Conservation (phyloP, 2,113 vertebrate genomes). For the Phaetusa simplex region DNA sequence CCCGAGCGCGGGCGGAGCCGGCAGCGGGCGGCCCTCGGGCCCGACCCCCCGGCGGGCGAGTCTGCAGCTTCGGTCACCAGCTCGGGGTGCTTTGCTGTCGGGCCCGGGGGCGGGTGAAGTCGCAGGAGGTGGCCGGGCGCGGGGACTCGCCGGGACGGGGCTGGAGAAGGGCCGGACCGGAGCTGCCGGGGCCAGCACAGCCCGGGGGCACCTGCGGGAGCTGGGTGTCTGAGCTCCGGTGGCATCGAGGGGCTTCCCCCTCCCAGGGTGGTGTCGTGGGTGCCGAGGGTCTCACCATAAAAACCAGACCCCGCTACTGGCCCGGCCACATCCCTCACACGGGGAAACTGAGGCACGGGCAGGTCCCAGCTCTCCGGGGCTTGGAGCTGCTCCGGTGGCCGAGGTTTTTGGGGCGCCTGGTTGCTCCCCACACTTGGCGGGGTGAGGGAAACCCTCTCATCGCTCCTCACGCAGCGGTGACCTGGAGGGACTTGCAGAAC, state of each 20-base stretch:
- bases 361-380: background rate
- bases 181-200: background rate
- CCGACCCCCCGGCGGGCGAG: background rate
- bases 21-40: background rate
- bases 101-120: background rate
- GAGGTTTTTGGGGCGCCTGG: background rate
- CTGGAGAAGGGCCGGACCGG: background rate
- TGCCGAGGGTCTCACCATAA: background rate
- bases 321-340: fast-evolving
- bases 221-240: background rate
- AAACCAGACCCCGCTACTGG: background rate
- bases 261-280: background rate
- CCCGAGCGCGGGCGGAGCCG: background rate
- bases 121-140: background rate
- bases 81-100: background rate
- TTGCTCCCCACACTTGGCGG: background rate
- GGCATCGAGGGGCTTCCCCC: background rate
- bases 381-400: fast-evolving
- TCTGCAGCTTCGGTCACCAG: background rate
- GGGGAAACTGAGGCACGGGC: background rate
- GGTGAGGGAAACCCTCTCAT: fast-evolving
- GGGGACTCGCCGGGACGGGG: background rate
- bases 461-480: fast-evolving
- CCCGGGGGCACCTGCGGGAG: background rate
- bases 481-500: background rate